These are phyloP conservation scores for Pseudonaja textilis DNA, from an alignment of 2,113 vertebrate genomes.

Conservation along the genomic window DNA sequence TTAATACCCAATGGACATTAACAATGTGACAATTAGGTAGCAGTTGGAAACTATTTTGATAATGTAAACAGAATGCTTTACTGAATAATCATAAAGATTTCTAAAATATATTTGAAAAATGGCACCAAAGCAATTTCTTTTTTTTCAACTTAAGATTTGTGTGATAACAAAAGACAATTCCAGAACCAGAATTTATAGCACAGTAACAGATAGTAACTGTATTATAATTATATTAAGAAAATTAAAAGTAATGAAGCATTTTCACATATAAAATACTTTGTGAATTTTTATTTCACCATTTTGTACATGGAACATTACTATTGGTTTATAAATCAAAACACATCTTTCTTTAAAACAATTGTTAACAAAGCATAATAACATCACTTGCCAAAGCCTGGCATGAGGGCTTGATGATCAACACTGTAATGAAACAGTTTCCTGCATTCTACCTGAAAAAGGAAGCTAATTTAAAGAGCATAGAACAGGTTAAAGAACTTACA, in stretches of 20 bases:
- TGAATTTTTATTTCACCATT: neutral
- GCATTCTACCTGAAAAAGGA: neutral
- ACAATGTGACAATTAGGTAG: conserved; percentile 8
- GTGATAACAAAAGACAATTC: neutral
- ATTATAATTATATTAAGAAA: neutral
- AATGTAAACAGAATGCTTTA: conserved; percentile 10
- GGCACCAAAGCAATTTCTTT: neutral
- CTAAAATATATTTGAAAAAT: conserved; percentile 12
- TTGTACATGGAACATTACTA: neutral
- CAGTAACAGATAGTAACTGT: neutral
- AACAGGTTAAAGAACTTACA: neutral
- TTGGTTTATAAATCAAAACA: neutral
- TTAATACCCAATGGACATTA: conserved; percentile 3
- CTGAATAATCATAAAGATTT: conserved; percentile 11
- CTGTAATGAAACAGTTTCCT: neutral
- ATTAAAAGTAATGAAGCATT: neutral
- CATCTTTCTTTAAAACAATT: neutral
- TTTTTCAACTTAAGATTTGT: neutral
- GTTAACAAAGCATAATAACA: neutral
- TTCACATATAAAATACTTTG: neutral
- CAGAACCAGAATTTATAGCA: neutral
- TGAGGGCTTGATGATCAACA: neutral
- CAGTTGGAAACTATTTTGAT: neutral
- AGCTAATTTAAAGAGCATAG: neutral
- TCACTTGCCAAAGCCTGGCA: neutral